phyloP scores from a whole-genome alignment of 2,113 vertebrate genomes.

The Caloenas nicobarica region DNA sequence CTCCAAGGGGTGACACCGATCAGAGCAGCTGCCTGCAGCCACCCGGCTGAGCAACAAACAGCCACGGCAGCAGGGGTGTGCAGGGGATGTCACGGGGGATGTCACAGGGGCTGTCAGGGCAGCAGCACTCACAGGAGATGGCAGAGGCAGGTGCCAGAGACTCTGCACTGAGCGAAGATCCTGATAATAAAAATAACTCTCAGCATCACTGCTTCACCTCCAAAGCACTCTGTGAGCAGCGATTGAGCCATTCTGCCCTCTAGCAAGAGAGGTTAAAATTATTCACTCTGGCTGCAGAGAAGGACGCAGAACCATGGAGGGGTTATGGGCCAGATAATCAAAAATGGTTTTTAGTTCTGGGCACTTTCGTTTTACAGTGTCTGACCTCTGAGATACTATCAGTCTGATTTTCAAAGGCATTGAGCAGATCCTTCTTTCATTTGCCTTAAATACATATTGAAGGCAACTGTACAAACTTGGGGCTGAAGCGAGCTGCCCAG shows the following conservation, averaged over 20 bases:
- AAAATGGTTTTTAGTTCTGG: slow-evolving; percentile 48
- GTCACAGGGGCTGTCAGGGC: too few species aligned
- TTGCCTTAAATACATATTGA: slow-evolving; percentile 22
- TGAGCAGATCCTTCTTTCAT: background rate
- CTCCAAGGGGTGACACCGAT: too few species aligned
- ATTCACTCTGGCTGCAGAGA: background rate
- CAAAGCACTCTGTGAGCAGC: background rate
- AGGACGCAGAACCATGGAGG: background rate
- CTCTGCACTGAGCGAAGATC: accelerated
- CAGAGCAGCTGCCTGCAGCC: too few species aligned
- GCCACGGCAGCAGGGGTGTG: too few species aligned
- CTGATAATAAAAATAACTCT: background rate
- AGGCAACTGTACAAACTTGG: background rate
- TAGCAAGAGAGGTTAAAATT: slow-evolving; percentile 20
- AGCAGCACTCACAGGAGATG: too few species aligned
- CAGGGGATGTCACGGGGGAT: too few species aligned
- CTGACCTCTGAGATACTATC: background rate
- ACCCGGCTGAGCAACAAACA: too few species aligned
- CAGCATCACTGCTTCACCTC: background rate
- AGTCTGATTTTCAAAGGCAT: slow-evolving; percentile 3
- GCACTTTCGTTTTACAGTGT: slow-evolving; percentile 13
- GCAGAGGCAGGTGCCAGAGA: background rate
- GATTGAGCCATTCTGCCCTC: slow-evolving; percentile 8
- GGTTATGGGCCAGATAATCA: slow-evolving; percentile 46
- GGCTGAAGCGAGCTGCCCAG: accelerated